Evolutionary conservation across 2,888 invertebrate species (phyloP), one percentile per base, ranked within the genome.

Genomic region (Tachina fera): DNA sequence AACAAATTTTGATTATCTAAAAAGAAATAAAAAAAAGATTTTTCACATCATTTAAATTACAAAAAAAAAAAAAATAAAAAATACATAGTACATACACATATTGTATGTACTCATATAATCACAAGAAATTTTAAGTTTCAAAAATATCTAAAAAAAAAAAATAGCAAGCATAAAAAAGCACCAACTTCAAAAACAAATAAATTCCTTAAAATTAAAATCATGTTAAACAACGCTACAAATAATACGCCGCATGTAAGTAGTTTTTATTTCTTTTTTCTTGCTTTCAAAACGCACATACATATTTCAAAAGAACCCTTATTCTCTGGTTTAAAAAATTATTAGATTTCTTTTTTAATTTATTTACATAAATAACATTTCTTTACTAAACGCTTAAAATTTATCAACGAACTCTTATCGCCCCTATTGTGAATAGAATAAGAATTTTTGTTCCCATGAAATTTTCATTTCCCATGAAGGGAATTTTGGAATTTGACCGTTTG

Each of bases 161-260:
- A 71, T 31, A 31, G 14, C 22, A 53, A 22, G 60, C 9, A 75
- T n/a, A 43, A 47, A 51, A 75, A 68, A 1, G 19, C 74, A 74
- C 16, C 80, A 76, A 76, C 63, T 78, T 81, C 70, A 79, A 68
- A 47, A 76, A 81, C 47, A 61, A 70, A 81, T 41, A 61, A 70
- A 83, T 63, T 74, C 76, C 80, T 88, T 87, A 87, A 89, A 89
- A 89, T 89, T 88, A 87, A 88, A 87, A 89, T 89, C 88, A 90
- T 90, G 90, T 87, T 90, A 88, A 89, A 89, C 90, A 89, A 89
- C 89, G 90, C 88, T 88, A 88, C 89, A 87, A 89, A 89, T 87
- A 76, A 87, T 85, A 87, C 89, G 88, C 89, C 88, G 89, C 89
- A 90, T 89, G 90, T 90, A 90, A 90, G 90, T 90, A 89, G 87